Evolutionary conservation across 2,113 vertebrate genomes (phyloP).

Genomic region (Pristiophorus japonicus): DNA sequence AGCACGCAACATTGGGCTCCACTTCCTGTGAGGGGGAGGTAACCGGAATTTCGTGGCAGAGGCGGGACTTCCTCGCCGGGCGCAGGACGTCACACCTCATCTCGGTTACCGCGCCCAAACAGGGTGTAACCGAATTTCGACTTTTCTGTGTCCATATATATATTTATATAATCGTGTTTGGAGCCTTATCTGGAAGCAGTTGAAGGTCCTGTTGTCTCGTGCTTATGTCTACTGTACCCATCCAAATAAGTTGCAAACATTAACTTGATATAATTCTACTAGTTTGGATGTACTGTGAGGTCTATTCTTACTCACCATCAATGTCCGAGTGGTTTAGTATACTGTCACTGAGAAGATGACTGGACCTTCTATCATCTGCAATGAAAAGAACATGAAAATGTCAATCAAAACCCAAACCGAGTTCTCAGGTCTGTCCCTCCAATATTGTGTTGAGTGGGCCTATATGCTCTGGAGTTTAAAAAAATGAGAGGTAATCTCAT

Average conservation of each 20-base stretch:
- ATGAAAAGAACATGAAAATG: neutral
- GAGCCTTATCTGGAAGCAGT: neutral
- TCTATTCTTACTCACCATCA: neutral
- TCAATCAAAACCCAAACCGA: neutral
- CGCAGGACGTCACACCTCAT: too few relatives aligned
- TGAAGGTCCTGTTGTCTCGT: neutral
- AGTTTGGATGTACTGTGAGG: neutral
- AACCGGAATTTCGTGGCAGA: too few relatives aligned
- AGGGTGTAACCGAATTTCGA: too few relatives aligned
- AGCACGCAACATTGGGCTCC: too few relatives aligned
- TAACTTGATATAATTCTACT: neutral
- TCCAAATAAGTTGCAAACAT: neutral
- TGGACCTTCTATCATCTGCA: conserved; percentile 27
- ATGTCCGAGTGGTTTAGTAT: conserved; percentile 11
- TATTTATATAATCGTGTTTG: neutral
- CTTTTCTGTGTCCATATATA: too few relatives aligned
- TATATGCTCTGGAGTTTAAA: neutral
- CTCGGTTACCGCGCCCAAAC: too few relatives aligned
- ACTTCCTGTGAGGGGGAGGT: too few relatives aligned
- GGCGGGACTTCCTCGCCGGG: too few relatives aligned
- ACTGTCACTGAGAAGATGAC: conserved; percentile 1
- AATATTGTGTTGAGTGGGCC: neutral
- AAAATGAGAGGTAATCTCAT: neutral
- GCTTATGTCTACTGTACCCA: neutral
- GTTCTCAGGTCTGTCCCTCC: neutral